Conservation (phyloP, 2,888 invertebrate genomes). For the Operophtera brumata region DNA sequence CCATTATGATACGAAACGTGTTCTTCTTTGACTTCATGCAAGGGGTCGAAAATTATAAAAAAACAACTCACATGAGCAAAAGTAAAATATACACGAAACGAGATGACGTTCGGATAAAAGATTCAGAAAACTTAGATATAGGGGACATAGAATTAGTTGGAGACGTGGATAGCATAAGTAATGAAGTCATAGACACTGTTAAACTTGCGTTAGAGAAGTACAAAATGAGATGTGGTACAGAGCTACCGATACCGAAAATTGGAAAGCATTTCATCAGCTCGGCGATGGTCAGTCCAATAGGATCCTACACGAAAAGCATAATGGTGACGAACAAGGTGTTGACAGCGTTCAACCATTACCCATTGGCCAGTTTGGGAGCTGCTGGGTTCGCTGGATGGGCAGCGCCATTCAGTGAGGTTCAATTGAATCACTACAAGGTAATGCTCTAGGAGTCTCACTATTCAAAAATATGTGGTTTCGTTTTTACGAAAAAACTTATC, state of each 20-base stretch:
- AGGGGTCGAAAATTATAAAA: constrained; percentile 47
- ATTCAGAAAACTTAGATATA: constrained; percentile 46
- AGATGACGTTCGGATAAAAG: constrained; percentile 65
- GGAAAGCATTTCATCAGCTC: constrained; percentile 77
- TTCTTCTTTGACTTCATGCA: constrained; percentile 84
- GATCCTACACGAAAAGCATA: constrained; percentile 87
- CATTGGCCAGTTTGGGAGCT: constrained; percentile 81
- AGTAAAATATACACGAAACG: constrained; percentile 65
- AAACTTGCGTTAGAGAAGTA: constrained; percentile 36
- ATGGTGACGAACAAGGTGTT: constrained; percentile 83
- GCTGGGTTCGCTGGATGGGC: constrained; percentile 79
- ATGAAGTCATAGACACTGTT: constrained; percentile 54
- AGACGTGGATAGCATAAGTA: constrained; percentile 48
- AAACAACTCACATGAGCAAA: constrained; percentile 39
- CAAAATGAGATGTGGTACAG: constrained; percentile 53
- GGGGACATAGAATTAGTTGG: constrained; percentile 57
- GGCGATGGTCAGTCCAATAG: constrained; percentile 80
- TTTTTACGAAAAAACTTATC: too few species aligned
- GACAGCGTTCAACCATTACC: constrained; percentile 89
- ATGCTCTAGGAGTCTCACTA: too few species aligned
- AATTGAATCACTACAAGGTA: constrained; percentile 85
- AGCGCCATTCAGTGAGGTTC: constrained; percentile 80
- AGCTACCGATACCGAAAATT: constrained; percentile 64
- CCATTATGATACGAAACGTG: constrained; percentile 84
- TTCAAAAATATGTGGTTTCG: too few species aligned